phyloP scores from a whole-genome alignment of 1,140 invertebrate species.

The Drosophila nigromelanica region DNA sequence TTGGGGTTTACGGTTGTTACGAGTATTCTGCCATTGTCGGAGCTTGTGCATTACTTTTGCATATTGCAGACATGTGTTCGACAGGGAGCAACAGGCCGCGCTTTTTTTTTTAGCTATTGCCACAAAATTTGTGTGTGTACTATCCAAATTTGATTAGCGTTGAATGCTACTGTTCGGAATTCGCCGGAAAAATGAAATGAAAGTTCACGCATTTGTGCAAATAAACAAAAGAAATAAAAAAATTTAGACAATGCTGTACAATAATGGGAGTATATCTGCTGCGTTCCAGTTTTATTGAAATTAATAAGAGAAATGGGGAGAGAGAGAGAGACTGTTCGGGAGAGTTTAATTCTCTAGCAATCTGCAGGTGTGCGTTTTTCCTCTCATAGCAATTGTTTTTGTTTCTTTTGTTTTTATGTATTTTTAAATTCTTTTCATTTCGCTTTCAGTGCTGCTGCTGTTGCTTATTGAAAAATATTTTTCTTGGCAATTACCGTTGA shows the following conservation, averaged over 20 bases:
- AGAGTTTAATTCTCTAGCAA: constrained; percentile 32
- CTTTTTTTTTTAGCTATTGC: neutral
- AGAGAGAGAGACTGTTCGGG: neutral
- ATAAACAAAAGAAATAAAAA: constrained; percentile 61
- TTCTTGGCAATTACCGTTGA: constrained; percentile 67
- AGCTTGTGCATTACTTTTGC: constrained; percentile 79
- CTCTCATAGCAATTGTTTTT: constrained; percentile 52
- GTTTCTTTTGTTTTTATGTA: constrained; percentile 25
- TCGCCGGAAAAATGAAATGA: constrained; percentile 69
- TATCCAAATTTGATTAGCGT: constrained; percentile 52
- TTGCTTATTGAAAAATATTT: constrained; percentile 67
- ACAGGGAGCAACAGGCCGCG: constrained; percentile 67
- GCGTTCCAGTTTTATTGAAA: constrained; percentile 30
- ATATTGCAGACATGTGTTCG: constrained; percentile 80
- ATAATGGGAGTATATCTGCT: constrained; percentile 16
- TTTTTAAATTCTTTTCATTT: constrained; percentile 52
- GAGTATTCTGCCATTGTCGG: constrained; percentile 35
- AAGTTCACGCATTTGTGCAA: constrained; percentile 78
- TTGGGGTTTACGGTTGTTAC: constrained; percentile 30
- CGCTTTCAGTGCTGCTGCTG: constrained; percentile 29
- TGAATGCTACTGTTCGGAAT: constrained; percentile 41
- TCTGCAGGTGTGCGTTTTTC: constrained; percentile 68
- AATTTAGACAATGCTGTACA: constrained; percentile 9
- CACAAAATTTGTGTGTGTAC: constrained; percentile 37
- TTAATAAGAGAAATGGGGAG: constrained; percentile 7